Percentiles rank a stretch among this genome's conserved stretches.
These are phyloP conservation scores for Andrena marginata DNA, from an alignment of 2,888 invertebrate genomes.

Conservation along the genomic window DNA sequence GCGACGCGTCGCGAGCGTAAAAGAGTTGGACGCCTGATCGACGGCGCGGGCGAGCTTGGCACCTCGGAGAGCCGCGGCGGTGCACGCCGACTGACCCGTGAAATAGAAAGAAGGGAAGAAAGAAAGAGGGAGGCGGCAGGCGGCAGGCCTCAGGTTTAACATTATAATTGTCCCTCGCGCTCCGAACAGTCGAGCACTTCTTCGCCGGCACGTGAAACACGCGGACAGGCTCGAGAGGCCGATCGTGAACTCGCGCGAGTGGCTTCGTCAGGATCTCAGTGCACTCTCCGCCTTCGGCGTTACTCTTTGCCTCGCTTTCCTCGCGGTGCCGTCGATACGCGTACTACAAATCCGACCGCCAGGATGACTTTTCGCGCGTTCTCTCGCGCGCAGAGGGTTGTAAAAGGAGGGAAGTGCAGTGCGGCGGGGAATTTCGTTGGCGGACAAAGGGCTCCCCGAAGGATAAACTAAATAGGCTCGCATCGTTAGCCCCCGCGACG, in stretches of 20 bases:
- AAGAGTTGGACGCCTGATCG: constrained; percentile 47
- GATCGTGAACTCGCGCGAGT: constrained; percentile 35
- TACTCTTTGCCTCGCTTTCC: constrained; percentile 8
- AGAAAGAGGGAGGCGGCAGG: constrained; percentile 28
- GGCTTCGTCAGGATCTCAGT: constrained; percentile 65
- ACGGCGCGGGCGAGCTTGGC: neutral
- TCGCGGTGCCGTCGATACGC: no score
- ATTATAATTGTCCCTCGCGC: constrained; percentile 63
- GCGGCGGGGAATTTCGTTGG: neutral
- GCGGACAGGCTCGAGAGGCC: constrained; percentile 43
- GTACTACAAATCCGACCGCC: no score
- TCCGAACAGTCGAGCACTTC: constrained; percentile 51
- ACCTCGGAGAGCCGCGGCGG: constrained; percentile 20
- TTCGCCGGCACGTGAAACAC: constrained; percentile 60
- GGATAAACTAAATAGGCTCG: neutral
- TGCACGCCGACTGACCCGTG: constrained; percentile 43
- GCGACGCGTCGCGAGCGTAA: constrained; percentile 1
- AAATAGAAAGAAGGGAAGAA: constrained; percentile 52
- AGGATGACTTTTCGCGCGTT: neutral
- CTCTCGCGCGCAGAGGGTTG: neutral
- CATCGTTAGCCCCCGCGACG: neutral
- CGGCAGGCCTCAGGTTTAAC: constrained; percentile 48
- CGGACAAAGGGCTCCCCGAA: neutral
- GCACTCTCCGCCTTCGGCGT: constrained; percentile 72
- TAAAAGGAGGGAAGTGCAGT: no score